A percentile compares a stretch with the other conserved stretches of the same genome.
These are phyloP conservation scores for Meda fulgida DNA, from an alignment of 2,797 vertebrate genomes.

Conservation along the genomic window DNA sequence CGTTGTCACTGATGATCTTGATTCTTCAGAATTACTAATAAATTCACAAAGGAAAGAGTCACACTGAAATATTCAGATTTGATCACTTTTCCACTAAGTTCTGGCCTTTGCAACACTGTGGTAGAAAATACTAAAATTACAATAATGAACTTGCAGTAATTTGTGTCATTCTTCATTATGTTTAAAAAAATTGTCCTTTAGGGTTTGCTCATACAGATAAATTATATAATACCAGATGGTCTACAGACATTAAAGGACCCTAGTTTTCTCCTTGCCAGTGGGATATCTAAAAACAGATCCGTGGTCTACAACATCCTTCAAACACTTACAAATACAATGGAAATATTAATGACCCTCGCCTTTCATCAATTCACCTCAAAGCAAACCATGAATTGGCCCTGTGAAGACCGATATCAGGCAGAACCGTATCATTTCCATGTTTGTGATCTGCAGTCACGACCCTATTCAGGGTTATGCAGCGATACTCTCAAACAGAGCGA, in stretches of 20 bases:
- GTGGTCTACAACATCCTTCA: constrained; percentile 17
- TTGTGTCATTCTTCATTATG: constrained; percentile 21
- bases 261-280: constrained; percentile 52
- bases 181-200: background rate
- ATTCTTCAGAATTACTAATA: background rate
- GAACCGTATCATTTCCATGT: constrained; percentile 57
- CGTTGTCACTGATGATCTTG: background rate
- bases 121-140: background rate
- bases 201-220: constrained; percentile 23
- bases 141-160: background rate
- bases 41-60: background rate
- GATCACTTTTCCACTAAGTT: background rate
- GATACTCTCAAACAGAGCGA: background rate
- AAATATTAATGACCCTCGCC: constrained; percentile 49
- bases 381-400: constrained; percentile 6
- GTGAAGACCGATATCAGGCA: constrained; percentile 17
- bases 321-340: constrained; percentile 41
- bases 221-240: constrained; percentile 32
- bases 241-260: constrained; percentile 44
- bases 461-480: constrained; percentile 45
- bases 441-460: constrained; percentile 55
- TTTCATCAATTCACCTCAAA: constrained; percentile 52
- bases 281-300: constrained; percentile 55
- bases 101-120: background rate
- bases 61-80: background rate